Percentiles rank a stretch among this genome's conserved stretches.
phyloP scores from a whole-genome alignment of 2,888 invertebrate species.

The Protodeltote pygarga region DNA sequence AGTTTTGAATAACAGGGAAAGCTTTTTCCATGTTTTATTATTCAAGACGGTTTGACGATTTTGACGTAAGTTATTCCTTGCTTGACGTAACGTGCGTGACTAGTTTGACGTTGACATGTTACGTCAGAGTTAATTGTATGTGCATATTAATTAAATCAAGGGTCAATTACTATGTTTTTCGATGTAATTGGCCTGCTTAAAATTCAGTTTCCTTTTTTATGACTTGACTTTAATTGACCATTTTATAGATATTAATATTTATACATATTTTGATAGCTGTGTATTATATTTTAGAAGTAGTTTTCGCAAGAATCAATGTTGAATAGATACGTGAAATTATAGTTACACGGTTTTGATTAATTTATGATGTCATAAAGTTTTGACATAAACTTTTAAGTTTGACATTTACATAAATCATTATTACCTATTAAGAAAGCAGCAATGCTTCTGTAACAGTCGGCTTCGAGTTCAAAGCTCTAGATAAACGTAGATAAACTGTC shows the following conservation, averaged over 20 bases:
- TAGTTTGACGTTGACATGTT: conserved; percentile 24
- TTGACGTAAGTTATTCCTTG: too few species aligned
- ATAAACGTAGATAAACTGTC: too few species aligned
- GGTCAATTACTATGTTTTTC: conserved; percentile 25
- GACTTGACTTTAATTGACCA: conserved; percentile 7
- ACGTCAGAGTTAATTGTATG: conserved; percentile 19
- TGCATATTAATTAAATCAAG: conserved; percentile 27
- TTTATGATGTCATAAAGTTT: too few species aligned
- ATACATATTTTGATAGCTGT: conserved; percentile 14
- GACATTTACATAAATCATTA: too few species aligned
- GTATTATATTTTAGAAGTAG: background rate
- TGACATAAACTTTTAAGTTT: too few species aligned
- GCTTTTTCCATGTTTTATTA: too few species aligned
- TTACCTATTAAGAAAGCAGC: too few species aligned
- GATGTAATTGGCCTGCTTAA: conserved; percentile 14
- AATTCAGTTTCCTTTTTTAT: conserved; percentile 26
- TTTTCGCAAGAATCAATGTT: background rate
- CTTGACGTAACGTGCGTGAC: too few species aligned
- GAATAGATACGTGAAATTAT: background rate
- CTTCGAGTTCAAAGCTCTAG: too few species aligned
- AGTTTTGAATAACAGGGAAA: too few species aligned
- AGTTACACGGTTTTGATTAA: background rate
- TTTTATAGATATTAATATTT: conserved; percentile 19
- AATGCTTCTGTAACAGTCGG: too few species aligned
- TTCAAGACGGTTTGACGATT: too few species aligned